phyloP scores from a whole-genome alignment of 2,797 vertebrate species.

The Remorina albescens region DNA sequence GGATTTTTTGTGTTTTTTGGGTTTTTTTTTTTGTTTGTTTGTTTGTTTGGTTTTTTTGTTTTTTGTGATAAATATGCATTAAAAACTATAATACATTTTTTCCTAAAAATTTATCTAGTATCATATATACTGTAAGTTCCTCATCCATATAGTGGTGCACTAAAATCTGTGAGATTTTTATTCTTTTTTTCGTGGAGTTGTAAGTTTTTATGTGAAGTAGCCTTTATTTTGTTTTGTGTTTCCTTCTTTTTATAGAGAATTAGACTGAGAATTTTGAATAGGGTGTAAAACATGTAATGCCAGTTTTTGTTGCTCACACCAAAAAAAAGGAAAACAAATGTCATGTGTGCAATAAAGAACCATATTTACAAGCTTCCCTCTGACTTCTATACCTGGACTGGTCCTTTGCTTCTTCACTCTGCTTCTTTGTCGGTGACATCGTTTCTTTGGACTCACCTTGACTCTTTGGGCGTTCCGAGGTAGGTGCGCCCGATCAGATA shows the following conservation, averaged over 20 bases:
- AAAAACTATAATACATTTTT: conserved; percentile 44
- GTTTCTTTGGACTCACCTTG: conserved; percentile 52
- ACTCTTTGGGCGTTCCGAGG: conserved; percentile 54
- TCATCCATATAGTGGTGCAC: conserved; percentile 77
- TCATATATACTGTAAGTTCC: conserved; percentile 70
- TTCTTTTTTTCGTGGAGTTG: conserved; percentile 67
- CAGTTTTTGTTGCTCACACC: conserved; percentile 83
- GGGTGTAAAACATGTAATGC: conserved; percentile 78
- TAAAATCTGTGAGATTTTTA: conserved; percentile 73
- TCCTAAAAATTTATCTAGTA: conserved; percentile 59
- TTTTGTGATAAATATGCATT: conserved; percentile 67
- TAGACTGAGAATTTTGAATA: conserved; percentile 66
- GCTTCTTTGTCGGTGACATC: conserved; percentile 49
- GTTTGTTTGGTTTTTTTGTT: no score
- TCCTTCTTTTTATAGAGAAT: conserved; percentile 72
- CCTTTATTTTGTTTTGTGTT: conserved; percentile 73
- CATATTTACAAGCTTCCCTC: conserved; percentile 79
- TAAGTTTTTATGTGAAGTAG: conserved; percentile 79
- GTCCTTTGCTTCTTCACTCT: conserved; percentile 57
- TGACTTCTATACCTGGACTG: conserved; percentile 76
- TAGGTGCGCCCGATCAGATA: conserved; percentile 60
- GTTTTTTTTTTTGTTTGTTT: no score
- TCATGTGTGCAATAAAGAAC: conserved; percentile 87
- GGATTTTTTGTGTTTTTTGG: conserved; percentile 58
- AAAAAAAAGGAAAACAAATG: conserved; percentile 69